Base-by-base conservation (phyloP, 1,140 invertebrate genomes). In the Drosophila neocordata region DNA sequence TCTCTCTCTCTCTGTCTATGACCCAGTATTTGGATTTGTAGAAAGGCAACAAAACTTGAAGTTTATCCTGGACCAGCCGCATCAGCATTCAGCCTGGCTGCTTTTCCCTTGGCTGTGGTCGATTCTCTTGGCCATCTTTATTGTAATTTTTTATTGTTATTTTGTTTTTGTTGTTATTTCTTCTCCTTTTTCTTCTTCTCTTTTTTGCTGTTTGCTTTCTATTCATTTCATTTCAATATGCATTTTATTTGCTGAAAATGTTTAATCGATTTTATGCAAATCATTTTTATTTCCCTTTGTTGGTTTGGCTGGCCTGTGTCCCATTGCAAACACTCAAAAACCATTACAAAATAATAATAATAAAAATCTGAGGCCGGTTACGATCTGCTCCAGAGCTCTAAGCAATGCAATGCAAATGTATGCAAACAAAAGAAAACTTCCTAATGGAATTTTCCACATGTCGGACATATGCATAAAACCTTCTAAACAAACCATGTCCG, bases 321-420 rank as follows among this genome's bases (percentile, higher is more conserved):
- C 51, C 20, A 61, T 61, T 72, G 81, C 74, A 82, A 82, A 79
- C 82, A 85, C 82, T 87, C 68, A 67, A 82, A 83, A 82, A 77
- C 82, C 83, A 85, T 87, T 87, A 85, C 82, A 85, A 87, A 85
- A 88, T 87, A 87, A 82, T 85, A 87, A 81, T 81, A 85, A 74
- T 79, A 83, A 83, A 77, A 83, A 74, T 65, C 68, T 65, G 56
- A 69, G 58, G 64, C 77, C 22, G 70, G 56, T 41, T 69, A 24
- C 59, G 69, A 62, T 68, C 82, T 71, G 62, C 82, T 44, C 41
- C 18, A 31, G 27, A 31, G 27, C 27, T 48, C 15, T 8, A 35
- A n/a, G 20, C 6, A 12, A 15, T 38, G 51, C 41, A 62, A 85
- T 85, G 82, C 82, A 85, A 85, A 85, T 85, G 82, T 85, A 85